phyloP scores from a whole-genome alignment of 2,888 invertebrate genomes.

The Xiphydria camelus region DNA sequence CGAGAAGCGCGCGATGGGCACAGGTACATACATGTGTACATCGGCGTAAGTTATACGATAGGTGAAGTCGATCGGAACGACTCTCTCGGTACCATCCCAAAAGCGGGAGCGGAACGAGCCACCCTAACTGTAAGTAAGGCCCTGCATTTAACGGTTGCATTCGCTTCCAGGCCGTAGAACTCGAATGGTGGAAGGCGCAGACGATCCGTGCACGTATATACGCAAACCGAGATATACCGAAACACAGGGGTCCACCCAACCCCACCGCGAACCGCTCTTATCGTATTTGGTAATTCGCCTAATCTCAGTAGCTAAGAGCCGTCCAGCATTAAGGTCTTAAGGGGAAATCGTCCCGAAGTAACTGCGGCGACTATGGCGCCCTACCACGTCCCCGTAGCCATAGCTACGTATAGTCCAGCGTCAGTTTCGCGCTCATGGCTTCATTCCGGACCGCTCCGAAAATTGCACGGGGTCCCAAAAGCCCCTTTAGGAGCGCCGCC shows the following conservation, averaged over 20 bases:
- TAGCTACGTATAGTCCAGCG: too few relatives aligned
- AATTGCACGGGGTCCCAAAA: too few relatives aligned
- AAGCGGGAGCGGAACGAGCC: slow-evolving; percentile 9
- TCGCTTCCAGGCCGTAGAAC: slow-evolving; percentile 3
- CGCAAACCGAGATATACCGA: neutral
- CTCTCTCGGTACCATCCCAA: too few relatives aligned
- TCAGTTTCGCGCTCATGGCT: neutral
- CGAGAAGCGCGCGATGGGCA: too few relatives aligned
- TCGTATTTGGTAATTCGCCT: slow-evolving; percentile 35
- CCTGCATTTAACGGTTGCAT: slow-evolving; percentile 16
- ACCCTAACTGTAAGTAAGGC: slow-evolving; percentile 5
- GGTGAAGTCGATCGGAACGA: too few relatives aligned
- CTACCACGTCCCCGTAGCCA: neutral
- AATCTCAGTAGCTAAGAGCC: slow-evolving; percentile 28
- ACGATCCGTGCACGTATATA: neutral
- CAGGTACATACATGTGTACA: too few relatives aligned
- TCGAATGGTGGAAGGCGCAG: neutral
- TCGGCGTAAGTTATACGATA: too few relatives aligned
- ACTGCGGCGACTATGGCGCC: too few relatives aligned
- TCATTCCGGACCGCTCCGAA: neutral
- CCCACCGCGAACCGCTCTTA: slow-evolving; percentile 17
- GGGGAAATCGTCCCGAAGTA: slow-evolving; percentile 18
- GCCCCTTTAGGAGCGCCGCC: too few relatives aligned
- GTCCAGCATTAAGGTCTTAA: slow-evolving; percentile 30
- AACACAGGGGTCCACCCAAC: neutral